Percentiles rank a stretch among this genome's conserved stretches.
These are phyloP conservation scores for Crocidura indochinensis DNA, from an alignment of 2,797 vertebrate species.

Conservation along the genomic window DNA sequence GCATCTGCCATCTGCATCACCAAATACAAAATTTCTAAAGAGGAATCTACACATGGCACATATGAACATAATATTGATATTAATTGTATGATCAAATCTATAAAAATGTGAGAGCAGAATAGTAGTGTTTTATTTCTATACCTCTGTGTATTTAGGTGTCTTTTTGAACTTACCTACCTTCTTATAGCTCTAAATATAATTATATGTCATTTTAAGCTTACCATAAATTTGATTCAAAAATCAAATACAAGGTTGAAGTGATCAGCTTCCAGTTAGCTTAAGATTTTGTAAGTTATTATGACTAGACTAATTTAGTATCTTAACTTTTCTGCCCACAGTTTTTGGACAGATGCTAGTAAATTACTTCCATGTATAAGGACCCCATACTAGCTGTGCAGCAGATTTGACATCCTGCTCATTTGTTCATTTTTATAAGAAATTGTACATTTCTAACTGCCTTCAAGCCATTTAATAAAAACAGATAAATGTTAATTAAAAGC, in stretches of 20 bases:
- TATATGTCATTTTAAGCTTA: neutral
- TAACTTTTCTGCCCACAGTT: neutral
- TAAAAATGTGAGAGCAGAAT: neutral
- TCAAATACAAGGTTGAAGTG: neutral
- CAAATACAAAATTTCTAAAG: neutral
- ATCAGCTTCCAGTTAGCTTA: conserved; percentile 9
- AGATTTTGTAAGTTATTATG: neutral
- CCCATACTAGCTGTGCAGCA: neutral
- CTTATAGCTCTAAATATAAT: neutral
- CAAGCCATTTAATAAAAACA: conserved; percentile 21
- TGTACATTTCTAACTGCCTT: neutral
- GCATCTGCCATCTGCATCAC: neutral
- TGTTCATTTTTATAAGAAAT: conserved; percentile 10
- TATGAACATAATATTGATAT: too few species aligned
- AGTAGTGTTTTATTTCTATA: neutral
- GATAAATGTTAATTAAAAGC: neutral
- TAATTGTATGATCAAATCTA: neutral
- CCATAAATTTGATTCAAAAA: neutral
- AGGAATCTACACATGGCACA: neutral
- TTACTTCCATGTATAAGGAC: too few species aligned
- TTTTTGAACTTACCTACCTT: neutral
- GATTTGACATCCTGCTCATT: neutral
- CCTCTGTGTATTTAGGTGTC: neutral
- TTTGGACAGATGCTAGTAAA: neutral
- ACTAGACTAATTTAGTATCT: neutral